Conservation (phyloP, 2,113 vertebrate species). For the Leptobrachium leishanense region DNA sequence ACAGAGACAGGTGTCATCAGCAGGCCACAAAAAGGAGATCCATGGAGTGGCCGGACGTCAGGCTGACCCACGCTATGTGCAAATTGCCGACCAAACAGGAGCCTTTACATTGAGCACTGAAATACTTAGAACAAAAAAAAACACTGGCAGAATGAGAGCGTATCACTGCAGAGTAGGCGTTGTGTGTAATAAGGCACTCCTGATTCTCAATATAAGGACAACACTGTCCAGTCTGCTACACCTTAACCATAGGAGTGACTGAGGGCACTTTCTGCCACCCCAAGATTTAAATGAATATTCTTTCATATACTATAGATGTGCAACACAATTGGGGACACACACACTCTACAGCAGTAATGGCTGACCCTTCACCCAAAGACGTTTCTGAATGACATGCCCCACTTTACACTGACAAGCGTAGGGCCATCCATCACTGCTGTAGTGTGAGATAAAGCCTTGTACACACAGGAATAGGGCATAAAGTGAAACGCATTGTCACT, state of each 20-base stretch:
- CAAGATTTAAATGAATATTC: background rate
- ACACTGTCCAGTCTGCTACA: background rate
- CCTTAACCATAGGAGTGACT: background rate
- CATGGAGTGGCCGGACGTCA: background rate
- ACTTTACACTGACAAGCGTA: no score
- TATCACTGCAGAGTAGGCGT: background rate
- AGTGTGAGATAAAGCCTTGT: background rate
- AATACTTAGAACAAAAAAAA: background rate
- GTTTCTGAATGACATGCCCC: no score
- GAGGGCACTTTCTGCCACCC: background rate
- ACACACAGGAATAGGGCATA: background rate
- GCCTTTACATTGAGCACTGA: background rate
- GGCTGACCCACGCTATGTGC: background rate
- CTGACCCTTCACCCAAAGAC: no score
- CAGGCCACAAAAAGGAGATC: conserved; percentile 14
- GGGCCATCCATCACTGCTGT: no score
- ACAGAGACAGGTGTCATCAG: background rate
- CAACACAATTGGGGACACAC: background rate
- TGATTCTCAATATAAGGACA: background rate
- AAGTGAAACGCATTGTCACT: background rate
- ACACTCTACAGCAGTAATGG: background rate
- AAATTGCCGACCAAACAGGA: background rate
- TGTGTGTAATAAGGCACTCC: conserved; percentile 41
- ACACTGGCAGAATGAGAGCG: background rate
- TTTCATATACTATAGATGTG: background rate